Evolutionary conservation across 23 tunicate species (phyloP).

Genomic region (Styela plicata): DNA sequence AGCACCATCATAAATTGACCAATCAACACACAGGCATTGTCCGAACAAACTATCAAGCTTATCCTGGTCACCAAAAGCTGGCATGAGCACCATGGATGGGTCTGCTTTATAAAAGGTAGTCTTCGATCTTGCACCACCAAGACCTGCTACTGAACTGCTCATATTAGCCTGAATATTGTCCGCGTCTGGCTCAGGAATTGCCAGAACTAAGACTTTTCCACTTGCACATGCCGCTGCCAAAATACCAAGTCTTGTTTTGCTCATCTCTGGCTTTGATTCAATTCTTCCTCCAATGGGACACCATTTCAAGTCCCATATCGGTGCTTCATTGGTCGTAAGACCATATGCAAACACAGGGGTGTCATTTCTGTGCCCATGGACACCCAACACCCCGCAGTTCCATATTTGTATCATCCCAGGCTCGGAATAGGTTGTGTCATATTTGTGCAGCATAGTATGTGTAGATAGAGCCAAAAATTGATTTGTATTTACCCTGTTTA

Average conservation of each 20-base stretch:
- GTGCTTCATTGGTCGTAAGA: constrained; percentile 37
- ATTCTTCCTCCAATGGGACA: constrained; percentile 54
- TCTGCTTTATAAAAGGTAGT: neutral
- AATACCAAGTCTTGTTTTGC: constrained; percentile 36
- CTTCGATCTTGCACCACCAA: neutral
- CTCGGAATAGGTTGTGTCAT: constrained; percentile 34
- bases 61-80: neutral
- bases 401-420: constrained; percentile 52
- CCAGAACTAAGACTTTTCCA: constrained; percentile 40
- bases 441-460: constrained; percentile 42
- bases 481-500: neutral
- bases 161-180: neutral
- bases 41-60: constrained; percentile 37
- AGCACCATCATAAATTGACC: constrained; percentile 44
- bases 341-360: constrained; percentile 40
- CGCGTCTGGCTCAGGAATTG: constrained; percentile 38
- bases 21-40: constrained; percentile 58
- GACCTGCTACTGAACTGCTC: neutral
- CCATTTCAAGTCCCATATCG: constrained; percentile 87
- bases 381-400: constrained; percentile 62
- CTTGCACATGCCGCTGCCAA: constrained; percentile 66
- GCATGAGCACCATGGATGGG: constrained; percentile 2
- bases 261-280: neutral
- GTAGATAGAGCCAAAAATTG: constrained; percentile 52
- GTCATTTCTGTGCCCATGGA: neutral